Evolutionary conservation across 1,140 invertebrate species (phyloP).

Genomic region (Sesamia nonagrioides): DNA sequence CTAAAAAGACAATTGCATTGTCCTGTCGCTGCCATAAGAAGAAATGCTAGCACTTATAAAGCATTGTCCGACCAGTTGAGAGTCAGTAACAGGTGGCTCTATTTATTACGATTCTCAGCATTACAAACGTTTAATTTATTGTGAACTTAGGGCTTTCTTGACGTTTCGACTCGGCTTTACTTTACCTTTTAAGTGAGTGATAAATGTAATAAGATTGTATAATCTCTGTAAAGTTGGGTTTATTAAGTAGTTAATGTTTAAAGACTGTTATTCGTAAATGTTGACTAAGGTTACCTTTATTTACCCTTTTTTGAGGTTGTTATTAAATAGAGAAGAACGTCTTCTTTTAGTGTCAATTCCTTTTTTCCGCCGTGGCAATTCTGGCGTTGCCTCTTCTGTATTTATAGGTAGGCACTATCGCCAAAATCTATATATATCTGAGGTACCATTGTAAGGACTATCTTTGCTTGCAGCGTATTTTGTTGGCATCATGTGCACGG

Average conservation of each 20-base stretch:
- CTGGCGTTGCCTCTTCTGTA: background rate
- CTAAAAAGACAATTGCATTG: background rate
- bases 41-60: background rate
- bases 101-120: background rate
- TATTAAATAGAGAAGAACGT: background rate
- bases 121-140: conserved; percentile 13
- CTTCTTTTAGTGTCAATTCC: too few relatives aligned
- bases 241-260: too few relatives aligned
- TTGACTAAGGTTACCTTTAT: background rate
- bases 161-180: background rate
- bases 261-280: background rate
- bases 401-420: background rate
- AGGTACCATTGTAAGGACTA: too few relatives aligned
- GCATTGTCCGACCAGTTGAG: background rate
- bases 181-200: background rate
- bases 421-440: too few relatives aligned
- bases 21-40: background rate
- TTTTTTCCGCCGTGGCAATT: too few relatives aligned
- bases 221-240: too few relatives aligned
- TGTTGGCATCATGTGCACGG: too few relatives aligned
- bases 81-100: conserved; percentile 19
- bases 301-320: background rate
- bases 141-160: background rate
- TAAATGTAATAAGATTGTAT: background rate
- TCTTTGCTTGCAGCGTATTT: too few relatives aligned